phyloP scores from a whole-genome alignment of 2,113 vertebrate species.

The Ursus arctos region DNA sequence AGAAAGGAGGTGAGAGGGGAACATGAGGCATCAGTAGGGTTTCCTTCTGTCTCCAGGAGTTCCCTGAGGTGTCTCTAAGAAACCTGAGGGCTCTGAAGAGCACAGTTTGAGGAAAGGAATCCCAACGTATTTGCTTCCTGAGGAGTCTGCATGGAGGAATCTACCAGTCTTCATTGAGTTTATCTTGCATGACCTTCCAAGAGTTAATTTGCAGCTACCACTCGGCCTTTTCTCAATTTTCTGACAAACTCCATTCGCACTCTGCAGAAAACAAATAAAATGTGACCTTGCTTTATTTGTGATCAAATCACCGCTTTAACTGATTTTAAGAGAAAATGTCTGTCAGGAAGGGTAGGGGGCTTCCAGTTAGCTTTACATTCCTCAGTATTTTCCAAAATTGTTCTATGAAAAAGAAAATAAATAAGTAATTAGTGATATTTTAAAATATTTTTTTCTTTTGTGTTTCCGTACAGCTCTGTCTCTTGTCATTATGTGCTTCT shows the following conservation, averaged over 20 bases:
- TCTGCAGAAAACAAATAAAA: slow-evolving; percentile 69
- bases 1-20: not conserved
- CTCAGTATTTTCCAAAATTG: not conserved
- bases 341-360: not conserved
- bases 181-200: not conserved
- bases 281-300: slow-evolving; percentile 48
- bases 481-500: not conserved
- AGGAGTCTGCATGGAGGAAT: not conserved
- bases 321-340: slow-evolving; percentile 67
- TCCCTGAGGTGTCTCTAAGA: not conserved
- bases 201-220: not conserved
- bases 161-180: not conserved
- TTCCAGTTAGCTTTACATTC: not conserved
- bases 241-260: slow-evolving; percentile 52
- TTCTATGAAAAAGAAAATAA: not conserved
- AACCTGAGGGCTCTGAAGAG: not conserved
- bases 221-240: not conserved
- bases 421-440: not conserved
- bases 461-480: not conserved
- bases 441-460: not conserved
- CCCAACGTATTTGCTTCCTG: not conserved
- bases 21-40: not conserved
- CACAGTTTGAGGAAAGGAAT: not conserved
- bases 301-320: slow-evolving; percentile 66
- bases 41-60: not conserved